A percentile compares a stretch with the other conserved stretches of the same genome.
Evolutionary conservation across 2,797 vertebrate genomes (phyloP).

Genomic region (Microctenopoma stevenorrisi): DNA sequence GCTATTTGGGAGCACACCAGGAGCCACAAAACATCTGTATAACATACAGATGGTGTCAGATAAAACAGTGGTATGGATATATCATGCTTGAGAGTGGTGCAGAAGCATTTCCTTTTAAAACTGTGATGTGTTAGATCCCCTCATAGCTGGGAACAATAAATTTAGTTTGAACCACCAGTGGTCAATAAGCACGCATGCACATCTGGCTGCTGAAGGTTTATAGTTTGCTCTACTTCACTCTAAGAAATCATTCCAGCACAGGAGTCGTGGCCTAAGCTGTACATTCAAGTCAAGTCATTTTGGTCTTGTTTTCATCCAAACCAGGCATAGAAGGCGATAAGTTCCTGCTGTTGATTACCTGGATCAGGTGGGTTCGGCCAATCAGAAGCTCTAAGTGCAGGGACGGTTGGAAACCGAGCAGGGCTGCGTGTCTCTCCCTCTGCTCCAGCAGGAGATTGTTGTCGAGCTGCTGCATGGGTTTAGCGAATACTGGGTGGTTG

Average conservation of each 20-base stretch:
- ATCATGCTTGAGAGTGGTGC: conserved; percentile 56
- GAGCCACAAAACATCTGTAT: conserved; percentile 61
- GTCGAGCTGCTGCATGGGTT: conserved; percentile 3
- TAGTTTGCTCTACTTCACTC: conserved; percentile 27
- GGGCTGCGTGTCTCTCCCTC: no score
- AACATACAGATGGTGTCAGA: conserved; percentile 58
- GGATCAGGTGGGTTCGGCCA: background rate
- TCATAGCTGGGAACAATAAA: conserved; percentile 43
- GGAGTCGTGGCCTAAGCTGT: conserved; percentile 26
- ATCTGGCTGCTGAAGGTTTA: conserved; percentile 37
- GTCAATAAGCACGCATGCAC: conserved; percentile 20
- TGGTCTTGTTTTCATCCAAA: background rate
- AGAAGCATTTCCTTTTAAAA: conserved; percentile 43
- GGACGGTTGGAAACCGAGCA: no score
- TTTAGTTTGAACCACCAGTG: conserved; percentile 38
- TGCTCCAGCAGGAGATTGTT: background rate
- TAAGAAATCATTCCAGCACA: conserved; percentile 28
- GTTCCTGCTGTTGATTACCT: background rate
- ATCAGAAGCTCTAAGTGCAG: no score
- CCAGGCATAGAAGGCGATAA: background rate
- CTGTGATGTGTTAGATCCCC: conserved; percentile 31
- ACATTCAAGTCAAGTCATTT: conserved; percentile 15
- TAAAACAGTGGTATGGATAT: conserved; percentile 48
- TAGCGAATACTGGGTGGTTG: background rate
- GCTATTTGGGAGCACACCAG: conserved; percentile 52